Evolutionary conservation across 2,888 invertebrate species (phyloP), one percentile per base, ranked within the genome.

Genomic region (Eupithecia vulgata): DNA sequence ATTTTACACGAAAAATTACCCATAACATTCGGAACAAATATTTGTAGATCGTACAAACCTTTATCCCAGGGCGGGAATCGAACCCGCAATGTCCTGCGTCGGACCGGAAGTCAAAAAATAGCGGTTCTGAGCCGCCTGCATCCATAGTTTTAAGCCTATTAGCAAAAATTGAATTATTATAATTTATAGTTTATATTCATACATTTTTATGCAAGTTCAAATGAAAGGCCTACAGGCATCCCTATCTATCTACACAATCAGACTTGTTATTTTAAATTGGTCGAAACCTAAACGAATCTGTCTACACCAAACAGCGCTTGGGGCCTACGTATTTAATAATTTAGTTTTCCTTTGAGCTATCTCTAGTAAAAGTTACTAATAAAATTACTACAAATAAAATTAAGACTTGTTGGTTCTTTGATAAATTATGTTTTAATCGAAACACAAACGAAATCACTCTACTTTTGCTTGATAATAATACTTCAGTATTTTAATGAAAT

Each of bases 231-330:
- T 34, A 42, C 37, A 13, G 65, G 15, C 65, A 7, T 4, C 21
- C 25, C 13, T 40, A 12, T 15, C 5, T 59, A 21, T 21, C 25
- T n/a, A n/a, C n/a, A n/a, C 15, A 25, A 25, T 65, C 40, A 40
- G n/a, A 13, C 65, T 37, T 40, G 65, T 37, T 37, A 25, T 65
- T 34, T 65, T 65, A 65, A 65, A 25, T 65, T 65, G 37, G n/a
- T 21, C 40, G 5, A 21, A 64, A 35, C 34, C 10, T n/a, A 37
- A 35, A 37, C 12, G 35, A 12, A 65, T 65, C 15, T 42, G 40
- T 65, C 40, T 42, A 13, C 40, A n/a, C 1, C 15, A 40, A 65
- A 42, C 37, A 65, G 25, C 21, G 40, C 40, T 64, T 42, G 25
- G 25, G 25, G 13, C n/a, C n/a, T n/a, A n/a, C n/a, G 17, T 62